Conservation (phyloP, 2,888 invertebrate genomes). For the Opisthograptis luteolata region DNA sequence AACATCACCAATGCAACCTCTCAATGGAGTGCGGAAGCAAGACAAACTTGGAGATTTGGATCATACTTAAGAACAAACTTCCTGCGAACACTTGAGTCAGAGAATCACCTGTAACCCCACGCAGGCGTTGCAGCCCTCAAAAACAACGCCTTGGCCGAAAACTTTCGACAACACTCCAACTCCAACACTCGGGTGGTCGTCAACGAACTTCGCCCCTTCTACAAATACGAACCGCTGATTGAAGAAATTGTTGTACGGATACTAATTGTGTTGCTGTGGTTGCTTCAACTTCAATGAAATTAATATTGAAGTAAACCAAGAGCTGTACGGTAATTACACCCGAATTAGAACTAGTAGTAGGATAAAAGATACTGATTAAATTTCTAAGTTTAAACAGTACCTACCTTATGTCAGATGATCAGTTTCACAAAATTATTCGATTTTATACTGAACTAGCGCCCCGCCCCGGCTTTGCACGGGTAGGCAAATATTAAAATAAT, state of each 20-base stretch:
- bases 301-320: not conserved
- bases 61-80: constrained; percentile 65
- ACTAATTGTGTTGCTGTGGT: constrained; percentile 10
- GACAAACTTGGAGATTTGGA: constrained; percentile 66
- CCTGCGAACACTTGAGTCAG: constrained; percentile 53
- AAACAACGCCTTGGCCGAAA: constrained; percentile 59
- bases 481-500: no score
- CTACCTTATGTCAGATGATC: no score
- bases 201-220: constrained; percentile 45
- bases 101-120: constrained; percentile 65
- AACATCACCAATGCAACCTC: constrained; percentile 63
- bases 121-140: constrained; percentile 53
- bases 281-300: not conserved
- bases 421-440: no score
- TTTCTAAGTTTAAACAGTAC: no score
- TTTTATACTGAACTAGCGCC: no score
- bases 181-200: constrained; percentile 44
- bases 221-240: constrained; percentile 35
- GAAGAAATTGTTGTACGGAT: constrained; percentile 17
- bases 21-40: constrained; percentile 59
- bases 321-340: no score
- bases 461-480: no score
- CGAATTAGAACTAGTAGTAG: no score
- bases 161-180: constrained; percentile 55
- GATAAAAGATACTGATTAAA: no score